Evolutionary conservation across 1,140 invertebrate species (phyloP), one percentile per base, ranked within the genome.

Genomic region (Neodiprion pinetum): DNA sequence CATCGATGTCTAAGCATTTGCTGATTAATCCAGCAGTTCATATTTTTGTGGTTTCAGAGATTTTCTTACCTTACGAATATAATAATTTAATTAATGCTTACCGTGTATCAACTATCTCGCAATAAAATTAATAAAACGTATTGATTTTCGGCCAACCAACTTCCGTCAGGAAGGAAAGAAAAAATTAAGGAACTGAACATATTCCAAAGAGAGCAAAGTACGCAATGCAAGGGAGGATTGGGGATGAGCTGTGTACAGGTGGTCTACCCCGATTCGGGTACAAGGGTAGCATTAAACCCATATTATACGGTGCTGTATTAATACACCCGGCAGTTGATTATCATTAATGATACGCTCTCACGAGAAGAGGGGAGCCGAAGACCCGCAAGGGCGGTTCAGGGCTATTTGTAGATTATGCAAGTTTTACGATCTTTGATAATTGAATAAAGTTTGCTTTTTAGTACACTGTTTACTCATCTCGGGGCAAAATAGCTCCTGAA

Each of bases 331-430:
- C 67, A 69, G 40, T 47, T 69, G 7, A 69, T 69, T 69, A 69
- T 23, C 67, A 21, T 69, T 69, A 69, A 69, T 47, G 67, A 23
- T 47, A 23, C 67, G 17, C 67, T 14, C 67, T 69, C 11, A 69
- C 14, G 67, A 69, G 40, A 17, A 21, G 23, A 23, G 23, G 49
- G 11, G 67, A 61, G 67, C 12, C 66, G 7, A 67, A 49, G 12
- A 48, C 65, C 53, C 67, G 68, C 28, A 68, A 68, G 67, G 61
- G 48, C 67, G 50, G 21, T 50, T 28, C 17, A 23, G 74, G 74
- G 77, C 79, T 77, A 80, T 80, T 81, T 79, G 78, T 79, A 82
- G 80, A 84, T 83, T 84, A 83, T 83, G 82, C 82, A 83, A 83
- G 81, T 77, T 81, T 82, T 83, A 83, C 79, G 80, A 47, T 77